Conservation (phyloP, 2,888 invertebrate species). For the Escarpia spicata region DNA sequence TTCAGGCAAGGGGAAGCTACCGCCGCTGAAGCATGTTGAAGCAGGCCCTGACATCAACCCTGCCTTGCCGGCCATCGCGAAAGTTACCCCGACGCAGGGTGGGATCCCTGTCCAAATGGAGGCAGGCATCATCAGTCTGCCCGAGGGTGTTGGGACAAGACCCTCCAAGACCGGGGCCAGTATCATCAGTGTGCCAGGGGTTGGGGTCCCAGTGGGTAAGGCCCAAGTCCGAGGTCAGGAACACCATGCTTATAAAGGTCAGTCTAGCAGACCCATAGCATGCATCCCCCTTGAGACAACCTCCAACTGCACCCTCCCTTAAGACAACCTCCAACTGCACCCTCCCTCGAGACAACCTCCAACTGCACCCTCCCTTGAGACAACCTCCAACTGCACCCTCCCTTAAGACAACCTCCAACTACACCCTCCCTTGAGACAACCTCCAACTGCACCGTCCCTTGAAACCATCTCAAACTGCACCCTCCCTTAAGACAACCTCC, state of each 20-base stretch:
- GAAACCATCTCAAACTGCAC: too few relatives aligned
- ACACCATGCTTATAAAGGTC: background rate
- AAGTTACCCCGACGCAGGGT: background rate
- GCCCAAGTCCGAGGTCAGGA: background rate
- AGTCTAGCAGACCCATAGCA: background rate
- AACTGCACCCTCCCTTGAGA: too few relatives aligned
- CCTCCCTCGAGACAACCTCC: too few relatives aligned
- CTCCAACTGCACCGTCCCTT: too few relatives aligned
- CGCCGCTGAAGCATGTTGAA: background rate
- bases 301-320: too few relatives aligned
- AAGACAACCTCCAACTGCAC: too few relatives aligned
- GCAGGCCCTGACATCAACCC: background rate
- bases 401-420: too few relatives aligned
- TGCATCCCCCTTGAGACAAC: too few relatives aligned
- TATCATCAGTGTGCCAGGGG: background rate
- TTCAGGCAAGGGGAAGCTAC: background rate
- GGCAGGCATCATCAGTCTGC: background rate
- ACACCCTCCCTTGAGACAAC: too few relatives aligned
- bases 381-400: too few relatives aligned
- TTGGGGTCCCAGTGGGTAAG: background rate
- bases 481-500: too few relatives aligned
- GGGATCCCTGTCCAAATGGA: background rate
- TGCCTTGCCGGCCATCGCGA: background rate
- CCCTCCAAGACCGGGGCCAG: background rate
- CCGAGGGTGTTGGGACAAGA: background rate